Conservation (phyloP, 1,140 invertebrate genomes). For the Gryllus bimaculatus region DNA sequence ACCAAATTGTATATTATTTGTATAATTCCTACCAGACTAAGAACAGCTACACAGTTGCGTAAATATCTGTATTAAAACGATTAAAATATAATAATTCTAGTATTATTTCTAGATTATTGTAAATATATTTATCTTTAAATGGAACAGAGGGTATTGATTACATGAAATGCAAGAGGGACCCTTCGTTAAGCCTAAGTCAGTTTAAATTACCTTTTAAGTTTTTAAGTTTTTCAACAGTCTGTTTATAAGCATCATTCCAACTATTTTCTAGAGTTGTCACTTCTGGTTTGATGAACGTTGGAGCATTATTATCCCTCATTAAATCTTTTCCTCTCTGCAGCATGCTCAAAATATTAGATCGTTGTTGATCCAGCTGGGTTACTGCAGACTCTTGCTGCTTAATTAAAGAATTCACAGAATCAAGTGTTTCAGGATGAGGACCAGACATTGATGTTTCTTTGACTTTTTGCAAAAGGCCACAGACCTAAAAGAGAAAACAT, state of each 20-base stretch:
- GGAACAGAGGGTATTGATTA: neutral
- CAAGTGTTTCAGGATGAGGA: conserved; percentile 56
- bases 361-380: conserved; percentile 73
- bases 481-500: conserved; percentile 29
- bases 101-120: too few species aligned
- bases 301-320: conserved; percentile 64
- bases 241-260: conserved; percentile 80
- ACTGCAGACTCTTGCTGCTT: conserved; percentile 69
- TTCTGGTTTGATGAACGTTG: conserved; percentile 73
- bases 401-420: conserved; percentile 63
- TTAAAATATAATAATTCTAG: too few species aligned
- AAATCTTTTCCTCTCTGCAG: conserved; percentile 84
- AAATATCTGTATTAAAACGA: too few species aligned
- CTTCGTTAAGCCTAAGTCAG: neutral
- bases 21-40: too few species aligned
- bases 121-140: too few species aligned
- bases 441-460: conserved; percentile 54
- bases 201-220: conserved; percentile 53
- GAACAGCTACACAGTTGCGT: too few species aligned
- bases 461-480: conserved; percentile 60
- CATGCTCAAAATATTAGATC: conserved; percentile 79
- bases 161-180: neutral
- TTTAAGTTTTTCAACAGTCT: conserved; percentile 72
- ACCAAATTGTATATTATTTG: too few species aligned
- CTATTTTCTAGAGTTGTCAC: conserved; percentile 72